A percentile compares a stretch with the other conserved stretches of the same genome.
Conservation (phyloP, 2,888 invertebrate species). For the Epistrophe eligans region DNA sequence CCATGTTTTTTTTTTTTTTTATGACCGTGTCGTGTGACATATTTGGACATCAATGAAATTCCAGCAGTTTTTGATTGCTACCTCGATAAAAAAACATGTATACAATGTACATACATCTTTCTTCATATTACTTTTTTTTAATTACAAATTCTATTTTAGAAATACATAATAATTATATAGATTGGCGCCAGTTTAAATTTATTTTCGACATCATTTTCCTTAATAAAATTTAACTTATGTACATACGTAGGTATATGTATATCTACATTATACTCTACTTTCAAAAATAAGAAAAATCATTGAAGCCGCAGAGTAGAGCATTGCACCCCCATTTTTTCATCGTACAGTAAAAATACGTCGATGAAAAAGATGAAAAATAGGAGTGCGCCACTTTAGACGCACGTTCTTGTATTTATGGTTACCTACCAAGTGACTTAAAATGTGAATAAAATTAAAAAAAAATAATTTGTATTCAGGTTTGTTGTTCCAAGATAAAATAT, state of each 20-base stretch:
- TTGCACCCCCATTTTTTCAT: slow-evolving; percentile 48
- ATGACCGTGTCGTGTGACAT: slow-evolving; percentile 38
- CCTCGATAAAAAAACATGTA: background rate
- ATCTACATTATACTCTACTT: background rate
- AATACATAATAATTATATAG: background rate
- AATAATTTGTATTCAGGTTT: background rate
- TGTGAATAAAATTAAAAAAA: background rate
- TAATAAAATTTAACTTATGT: slow-evolving; percentile 1
- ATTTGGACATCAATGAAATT: slow-evolving; percentile 37
- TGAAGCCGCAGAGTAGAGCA: slow-evolving; percentile 44
- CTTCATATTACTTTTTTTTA: background rate
- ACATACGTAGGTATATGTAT: background rate
- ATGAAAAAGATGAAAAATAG: slow-evolving; percentile 53
- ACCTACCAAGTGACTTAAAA: background rate
- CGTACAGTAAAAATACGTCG: slow-evolving; percentile 43
- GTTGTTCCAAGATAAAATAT: too few relatives aligned
- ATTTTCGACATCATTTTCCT: slow-evolving; percentile 9
- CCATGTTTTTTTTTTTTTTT: background rate
- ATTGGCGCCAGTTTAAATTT: slow-evolving; percentile 60
- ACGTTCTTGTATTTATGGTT: slow-evolving; percentile 5
- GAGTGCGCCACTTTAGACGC: slow-evolving; percentile 28
- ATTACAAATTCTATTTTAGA: slow-evolving; percentile 1
- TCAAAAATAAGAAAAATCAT: slow-evolving; percentile 1
- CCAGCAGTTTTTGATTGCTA: slow-evolving; percentile 19
- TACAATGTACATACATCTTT: background rate